Evolutionary conservation across 2,797 vertebrate species (phyloP).

Genomic region (Amniataba percoides): DNA sequence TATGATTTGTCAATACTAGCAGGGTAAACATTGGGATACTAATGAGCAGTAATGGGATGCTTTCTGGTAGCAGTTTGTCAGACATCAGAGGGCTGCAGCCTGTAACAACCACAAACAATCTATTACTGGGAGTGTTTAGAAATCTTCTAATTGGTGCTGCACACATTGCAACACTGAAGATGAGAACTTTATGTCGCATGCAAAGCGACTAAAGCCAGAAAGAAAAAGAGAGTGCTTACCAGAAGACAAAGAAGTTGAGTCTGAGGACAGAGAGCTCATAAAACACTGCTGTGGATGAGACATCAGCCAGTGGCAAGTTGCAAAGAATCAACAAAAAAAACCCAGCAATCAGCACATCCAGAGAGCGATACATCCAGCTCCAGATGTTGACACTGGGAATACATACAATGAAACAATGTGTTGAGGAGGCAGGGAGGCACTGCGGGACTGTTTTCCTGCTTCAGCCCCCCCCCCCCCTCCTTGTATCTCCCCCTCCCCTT

Average conservation of each 20-base stretch:
- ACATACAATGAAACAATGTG: slow-evolving; percentile 54
- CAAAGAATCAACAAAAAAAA: slow-evolving; percentile 3
- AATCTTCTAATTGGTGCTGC: slow-evolving; percentile 21
- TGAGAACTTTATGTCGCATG: neutral
- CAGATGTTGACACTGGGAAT: slow-evolving; percentile 47
- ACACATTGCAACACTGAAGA: slow-evolving; percentile 30
- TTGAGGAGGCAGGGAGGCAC: slow-evolving; percentile 53
- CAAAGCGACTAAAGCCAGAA: neutral
- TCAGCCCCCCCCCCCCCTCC: slow-evolving; percentile 55
- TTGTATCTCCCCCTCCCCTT: slow-evolving; percentile 72
- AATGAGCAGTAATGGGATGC: slow-evolving; percentile 78
- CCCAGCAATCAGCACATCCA: slow-evolving; percentile 24
- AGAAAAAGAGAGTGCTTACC: too few relatives aligned
- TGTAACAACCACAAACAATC: slow-evolving; percentile 60
- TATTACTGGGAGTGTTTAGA: slow-evolving; percentile 49
- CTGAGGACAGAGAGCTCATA: slow-evolving; percentile 32
- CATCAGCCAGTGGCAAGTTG: slow-evolving; percentile 29
- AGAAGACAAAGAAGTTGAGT: slow-evolving; percentile 44
- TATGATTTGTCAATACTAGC: slow-evolving; percentile 73
- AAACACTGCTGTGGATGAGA: slow-evolving; percentile 23
- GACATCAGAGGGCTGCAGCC: slow-evolving; percentile 48
- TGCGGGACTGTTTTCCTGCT: slow-evolving; percentile 74
- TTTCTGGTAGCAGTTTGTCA: slow-evolving; percentile 66
- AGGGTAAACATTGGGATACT: slow-evolving; percentile 74
- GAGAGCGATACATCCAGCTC: slow-evolving; percentile 24